These are phyloP conservation scores for Lampris incognitus DNA, from an alignment of 2,113 vertebrate genomes.

Conservation along the genomic window DNA sequence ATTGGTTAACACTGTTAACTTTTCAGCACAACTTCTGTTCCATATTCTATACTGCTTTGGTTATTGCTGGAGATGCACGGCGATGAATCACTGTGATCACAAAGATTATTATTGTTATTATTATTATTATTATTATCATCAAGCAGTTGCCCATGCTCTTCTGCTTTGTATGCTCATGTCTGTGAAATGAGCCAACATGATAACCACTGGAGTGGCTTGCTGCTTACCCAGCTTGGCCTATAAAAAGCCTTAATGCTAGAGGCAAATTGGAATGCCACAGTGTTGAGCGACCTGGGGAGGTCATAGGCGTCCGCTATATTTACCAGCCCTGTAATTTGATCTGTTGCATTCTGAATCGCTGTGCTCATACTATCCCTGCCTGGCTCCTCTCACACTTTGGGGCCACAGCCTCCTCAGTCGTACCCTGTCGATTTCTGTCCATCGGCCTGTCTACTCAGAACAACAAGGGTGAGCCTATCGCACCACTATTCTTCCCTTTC, in stretches of 20 bases:
- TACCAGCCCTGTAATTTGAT: constrained; percentile 84
- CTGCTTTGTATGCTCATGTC: constrained; percentile 16
- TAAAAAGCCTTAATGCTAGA: constrained; percentile 63
- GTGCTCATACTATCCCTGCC: constrained; percentile 72
- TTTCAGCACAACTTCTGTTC: not conserved
- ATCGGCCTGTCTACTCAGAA: constrained; percentile 60
- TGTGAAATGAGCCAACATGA: constrained; percentile 15
- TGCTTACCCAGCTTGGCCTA: constrained; percentile 32
- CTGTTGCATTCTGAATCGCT: constrained; percentile 80
- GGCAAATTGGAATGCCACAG: constrained; percentile 77
- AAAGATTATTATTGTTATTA: too few relatives aligned
- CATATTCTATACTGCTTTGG: constrained; percentile 2
- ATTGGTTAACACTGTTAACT: not conserved
- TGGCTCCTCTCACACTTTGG: constrained; percentile 67
- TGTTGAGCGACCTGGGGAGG: constrained; percentile 80
- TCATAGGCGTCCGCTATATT: constrained; percentile 85
- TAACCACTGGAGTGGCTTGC: constrained; percentile 4
- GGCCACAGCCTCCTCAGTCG: constrained; percentile 65
- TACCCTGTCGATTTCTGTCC: constrained; percentile 44
- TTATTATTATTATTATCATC: too few relatives aligned
- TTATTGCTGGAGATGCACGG: constrained; percentile 10
- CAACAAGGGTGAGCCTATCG: constrained; percentile 73
- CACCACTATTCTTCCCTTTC: constrained; percentile 31
- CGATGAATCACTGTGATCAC: constrained; percentile 9
- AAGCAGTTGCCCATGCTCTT: not conserved